These are phyloP conservation scores for Zaprionus africanus DNA, from an alignment of 1,140 invertebrate genomes.

Conservation along the genomic window DNA sequence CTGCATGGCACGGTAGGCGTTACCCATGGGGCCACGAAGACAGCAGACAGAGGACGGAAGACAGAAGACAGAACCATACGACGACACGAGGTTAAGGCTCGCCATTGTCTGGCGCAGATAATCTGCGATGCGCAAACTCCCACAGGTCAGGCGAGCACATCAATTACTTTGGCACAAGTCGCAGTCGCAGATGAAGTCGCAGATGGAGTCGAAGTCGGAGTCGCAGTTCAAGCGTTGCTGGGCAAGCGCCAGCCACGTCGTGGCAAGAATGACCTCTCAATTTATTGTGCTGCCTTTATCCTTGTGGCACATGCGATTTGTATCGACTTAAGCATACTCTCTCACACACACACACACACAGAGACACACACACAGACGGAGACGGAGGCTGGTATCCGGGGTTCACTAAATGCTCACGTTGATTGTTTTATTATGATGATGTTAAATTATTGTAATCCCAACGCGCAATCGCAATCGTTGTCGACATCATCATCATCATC, in stretches of 20 bases:
- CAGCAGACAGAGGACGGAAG: background rate
- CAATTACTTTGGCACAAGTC: slow-evolving; percentile 83
- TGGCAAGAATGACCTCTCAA: slow-evolving; percentile 84
- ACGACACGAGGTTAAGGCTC: slow-evolving; percentile 70
- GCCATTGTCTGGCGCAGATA: slow-evolving; percentile 82
- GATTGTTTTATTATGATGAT: slow-evolving; percentile 85
- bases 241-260: slow-evolving; percentile 44
- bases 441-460: slow-evolving; percentile 84
- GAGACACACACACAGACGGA: slow-evolving; percentile 3
- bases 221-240: slow-evolving; percentile 31
- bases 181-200: slow-evolving; percentile 37
- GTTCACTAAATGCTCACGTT: slow-evolving; percentile 70
- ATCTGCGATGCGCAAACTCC: slow-evolving; percentile 84
- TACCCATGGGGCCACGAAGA: slow-evolving; percentile 45
- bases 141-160: slow-evolving; percentile 83
- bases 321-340: slow-evolving; percentile 72
- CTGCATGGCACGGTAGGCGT: slow-evolving; percentile 58
- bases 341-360: slow-evolving; percentile 15
- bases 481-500: slow-evolving; percentile 76
- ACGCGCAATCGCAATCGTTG: slow-evolving; percentile 82
- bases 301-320: slow-evolving; percentile 81
- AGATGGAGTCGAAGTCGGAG: background rate
- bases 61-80: slow-evolving; percentile 40
- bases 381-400: background rate
- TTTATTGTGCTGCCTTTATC: slow-evolving; percentile 83